These are phyloP conservation scores for Protophormia terraenovae DNA, from an alignment of 2,888 invertebrate species.

Conservation along the genomic window DNA sequence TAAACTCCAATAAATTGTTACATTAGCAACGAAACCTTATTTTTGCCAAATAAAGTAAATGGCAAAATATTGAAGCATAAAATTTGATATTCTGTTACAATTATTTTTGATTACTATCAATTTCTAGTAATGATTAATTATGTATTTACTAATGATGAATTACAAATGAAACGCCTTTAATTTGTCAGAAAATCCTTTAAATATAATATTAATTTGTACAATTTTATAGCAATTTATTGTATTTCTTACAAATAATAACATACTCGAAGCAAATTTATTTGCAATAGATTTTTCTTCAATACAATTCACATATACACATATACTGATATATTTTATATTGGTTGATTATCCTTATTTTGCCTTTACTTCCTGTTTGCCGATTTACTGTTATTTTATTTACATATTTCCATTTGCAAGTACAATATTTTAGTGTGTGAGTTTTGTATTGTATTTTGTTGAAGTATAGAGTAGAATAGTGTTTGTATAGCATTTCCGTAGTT, in stretches of 20 bases:
- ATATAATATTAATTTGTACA: neutral
- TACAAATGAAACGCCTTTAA: neutral
- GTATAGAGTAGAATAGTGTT: neutral
- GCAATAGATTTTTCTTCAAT: neutral
- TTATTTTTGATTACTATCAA: neutral
- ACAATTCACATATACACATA: neutral
- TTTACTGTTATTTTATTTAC: neutral
- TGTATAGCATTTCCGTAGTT: conserved; percentile 42
- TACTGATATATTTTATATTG: conserved; percentile 10
- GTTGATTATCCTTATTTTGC: conserved; percentile 55
- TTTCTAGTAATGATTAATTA: conserved; percentile 6
- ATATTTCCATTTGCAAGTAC: neutral
- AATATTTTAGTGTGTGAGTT: neutral
- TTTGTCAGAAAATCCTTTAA: neutral
- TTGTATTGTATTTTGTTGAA: neutral
- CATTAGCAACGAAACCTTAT: no score
- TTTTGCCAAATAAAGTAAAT: no score
- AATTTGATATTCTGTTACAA: neutral
- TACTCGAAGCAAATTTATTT: neutral
- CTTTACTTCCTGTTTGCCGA: conserved; percentile 34
- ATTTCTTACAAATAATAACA: neutral
- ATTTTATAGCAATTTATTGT: neutral
- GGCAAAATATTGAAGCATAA: neutral
- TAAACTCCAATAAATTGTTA: no score
- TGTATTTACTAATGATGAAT: conserved; percentile 8